Base-by-base conservation (phyloP, 2,888 invertebrate species). In the Cheilosia impressa region DNA sequence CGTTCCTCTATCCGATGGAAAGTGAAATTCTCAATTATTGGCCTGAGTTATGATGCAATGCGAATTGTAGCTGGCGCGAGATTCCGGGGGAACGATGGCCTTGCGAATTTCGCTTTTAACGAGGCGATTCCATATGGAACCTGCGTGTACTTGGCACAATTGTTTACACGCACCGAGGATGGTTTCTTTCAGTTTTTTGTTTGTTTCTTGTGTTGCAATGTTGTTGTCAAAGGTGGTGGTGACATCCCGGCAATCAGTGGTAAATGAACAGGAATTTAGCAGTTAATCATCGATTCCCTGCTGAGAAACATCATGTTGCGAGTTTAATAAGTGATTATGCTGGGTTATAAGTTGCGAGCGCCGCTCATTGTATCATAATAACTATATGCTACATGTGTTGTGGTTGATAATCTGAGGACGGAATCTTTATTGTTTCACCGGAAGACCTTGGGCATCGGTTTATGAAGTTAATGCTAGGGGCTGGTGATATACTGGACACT, bases 11-110 rank as follows among this genome's bases (percentile, higher is more conserved):
- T 63, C 53, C 58, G 69, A 52, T 80, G 75, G 66, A 85, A 81
- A 85, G 85, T 85, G 81, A 81, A 85, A 85, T 81, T 85, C 85
- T 81, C 85, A 85, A 81, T 81, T 81, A 81, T 50, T 72, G 76
- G 38, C 9, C 22, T 85, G 72, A 85, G 66, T 85, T 81, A 81
- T 81, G 85, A 80, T 76, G 84, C 84, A 85, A 85, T 76, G 71
- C 13, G 27, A 27, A 24, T 7, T 13, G 52, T 1, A 50, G 43
- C 13, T 27, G 57, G n/a, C 47, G 41, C 38, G 19, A 38, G 41
- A 57, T 22, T 52, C 53, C 24, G 62, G 45, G 1, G 45, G 31
- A 22, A 45, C 72, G 76, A 66, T 81, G 85, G 85, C 85, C 85
- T 85, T 85, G 85, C 17, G 62, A 63, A 50, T 85, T 81, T 85